phyloP scores from a whole-genome alignment of 2,888 invertebrate genomes.

The Graphium colonna region DNA sequence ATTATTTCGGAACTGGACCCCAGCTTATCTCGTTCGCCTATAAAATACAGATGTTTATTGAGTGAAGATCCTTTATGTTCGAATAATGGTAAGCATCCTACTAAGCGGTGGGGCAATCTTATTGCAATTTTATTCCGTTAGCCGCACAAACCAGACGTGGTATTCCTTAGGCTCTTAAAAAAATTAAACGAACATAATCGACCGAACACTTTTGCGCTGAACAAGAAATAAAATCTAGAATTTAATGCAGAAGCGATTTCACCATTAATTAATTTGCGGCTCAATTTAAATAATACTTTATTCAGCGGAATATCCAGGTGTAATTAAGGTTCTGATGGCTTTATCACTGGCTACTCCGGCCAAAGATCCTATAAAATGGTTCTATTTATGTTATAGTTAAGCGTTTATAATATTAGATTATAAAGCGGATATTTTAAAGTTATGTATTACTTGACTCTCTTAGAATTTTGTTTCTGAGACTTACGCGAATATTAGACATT shows the following conservation, averaged over 20 bases:
- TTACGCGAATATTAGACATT: no score
- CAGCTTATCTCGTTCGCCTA: conserved; percentile 57
- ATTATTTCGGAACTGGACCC: conserved; percentile 60
- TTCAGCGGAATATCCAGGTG: conserved; percentile 20
- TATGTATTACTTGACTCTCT: no score
- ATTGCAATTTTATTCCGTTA: conserved; percentile 53
- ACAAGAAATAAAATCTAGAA: conserved; percentile 46
- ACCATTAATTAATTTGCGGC: conserved; percentile 28
- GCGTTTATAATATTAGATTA: not conserved
- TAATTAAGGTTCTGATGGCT: conserved; percentile 14
- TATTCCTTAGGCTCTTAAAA: conserved; percentile 29
- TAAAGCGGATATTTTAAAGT: no score
- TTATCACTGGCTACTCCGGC: not conserved
- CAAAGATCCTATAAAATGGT: not conserved
- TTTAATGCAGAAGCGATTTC: conserved; percentile 50
- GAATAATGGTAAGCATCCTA: conserved; percentile 57
- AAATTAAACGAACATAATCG: conserved; percentile 48
- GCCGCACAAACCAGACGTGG: conserved; percentile 24
- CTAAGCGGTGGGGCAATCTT: conserved; percentile 58
- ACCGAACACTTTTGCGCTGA: conserved; percentile 44
- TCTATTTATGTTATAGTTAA: not conserved
- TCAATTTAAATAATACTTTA: conserved; percentile 22
- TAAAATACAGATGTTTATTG: conserved; percentile 70
- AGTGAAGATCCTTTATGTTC: conserved; percentile 60
- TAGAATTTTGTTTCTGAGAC: no score